Base-by-base conservation (phyloP, 2,888 invertebrate genomes). In the Merodon equestris region DNA sequence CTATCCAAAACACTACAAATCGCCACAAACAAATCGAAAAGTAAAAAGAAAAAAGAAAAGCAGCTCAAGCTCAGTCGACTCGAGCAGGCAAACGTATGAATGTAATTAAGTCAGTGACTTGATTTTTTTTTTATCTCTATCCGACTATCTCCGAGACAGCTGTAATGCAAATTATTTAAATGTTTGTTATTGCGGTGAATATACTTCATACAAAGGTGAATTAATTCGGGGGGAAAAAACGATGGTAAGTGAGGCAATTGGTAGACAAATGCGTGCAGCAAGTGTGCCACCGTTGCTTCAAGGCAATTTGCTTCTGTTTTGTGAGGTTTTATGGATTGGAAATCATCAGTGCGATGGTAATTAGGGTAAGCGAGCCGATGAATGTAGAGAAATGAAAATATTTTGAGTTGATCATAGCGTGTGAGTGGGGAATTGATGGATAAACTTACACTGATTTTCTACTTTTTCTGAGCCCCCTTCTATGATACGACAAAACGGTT, bases 321-420 rank as follows among this genome's bases (percentile, higher is more conserved):
- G 5, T 15, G 27, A 18, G 5, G 47, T 19, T 40, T 27, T 36
- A 18, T 66, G 56, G 17, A 71, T 60, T n/a, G 34, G 58, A 66
- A 76, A 66, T 54, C 66, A 76, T 34, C 60, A 58, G 53, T 63
- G 60, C 63, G 76, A 42, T 42, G 54, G 54, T 76, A 76, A 76
- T 76, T 76, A 66, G 76, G n/a, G 64, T 60, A 76, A 76, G 54
- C 50, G 48, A 56, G 54, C 1, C 71, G 54, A 27, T 60, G 58
- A 66, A 66, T 13, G 54, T 60, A 54, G 57, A 68, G 70, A 71
- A 71, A 71, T 64, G 61, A 19, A 19, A 63, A 12, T 51, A 61
- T 61, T 68, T 57, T 27, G 27, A 50, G 53, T 44, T 36, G 58
- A 44, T 70, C 54, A 36, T 75, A 45, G 75, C 75, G 64, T 75